Conservation (phyloP, 23 tunicate genomes). For the Styela clava region DNA sequence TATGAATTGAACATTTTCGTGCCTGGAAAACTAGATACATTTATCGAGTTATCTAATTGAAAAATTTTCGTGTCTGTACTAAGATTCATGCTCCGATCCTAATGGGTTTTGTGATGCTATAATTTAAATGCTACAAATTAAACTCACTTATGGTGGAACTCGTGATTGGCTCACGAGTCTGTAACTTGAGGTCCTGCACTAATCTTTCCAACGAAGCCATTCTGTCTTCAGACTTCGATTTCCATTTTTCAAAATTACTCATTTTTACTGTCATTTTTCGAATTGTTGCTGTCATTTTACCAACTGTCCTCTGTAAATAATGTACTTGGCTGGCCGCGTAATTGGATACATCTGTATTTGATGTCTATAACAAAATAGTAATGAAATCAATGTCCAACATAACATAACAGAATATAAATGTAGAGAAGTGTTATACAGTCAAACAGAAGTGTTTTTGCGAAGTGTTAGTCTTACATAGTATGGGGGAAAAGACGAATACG, state of each 20-base stretch:
- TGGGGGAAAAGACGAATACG: neutral
- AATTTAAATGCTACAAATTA: too few species aligned
- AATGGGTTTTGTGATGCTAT: too few species aligned
- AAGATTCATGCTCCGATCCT: too few species aligned
- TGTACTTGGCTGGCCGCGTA: constrained; percentile 10
- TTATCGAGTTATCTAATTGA: too few species aligned
- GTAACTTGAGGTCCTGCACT: neutral
- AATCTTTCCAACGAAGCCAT: neutral
- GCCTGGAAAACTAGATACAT: too few species aligned
- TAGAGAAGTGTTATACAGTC: too few species aligned
- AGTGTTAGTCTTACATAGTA: constrained; percentile 8
- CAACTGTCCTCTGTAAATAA: neutral
- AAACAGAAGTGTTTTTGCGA: too few species aligned
- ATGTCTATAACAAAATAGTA: neutral
- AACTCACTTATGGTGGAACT: too few species aligned
- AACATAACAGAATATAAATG: too few species aligned
- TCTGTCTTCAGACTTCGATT: constrained; percentile 7
- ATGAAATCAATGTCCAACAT: neutral
- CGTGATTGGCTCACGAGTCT: neutral
- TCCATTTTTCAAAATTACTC: neutral
- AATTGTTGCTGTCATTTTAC: neutral
- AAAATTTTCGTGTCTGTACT: too few species aligned
- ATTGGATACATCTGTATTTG: neutral
- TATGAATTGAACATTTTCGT: too few species aligned
- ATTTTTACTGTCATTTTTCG: neutral